Evolutionary conservation across 2,888 invertebrate genomes (phyloP).

Genomic region (Diplolepis rosae): DNA sequence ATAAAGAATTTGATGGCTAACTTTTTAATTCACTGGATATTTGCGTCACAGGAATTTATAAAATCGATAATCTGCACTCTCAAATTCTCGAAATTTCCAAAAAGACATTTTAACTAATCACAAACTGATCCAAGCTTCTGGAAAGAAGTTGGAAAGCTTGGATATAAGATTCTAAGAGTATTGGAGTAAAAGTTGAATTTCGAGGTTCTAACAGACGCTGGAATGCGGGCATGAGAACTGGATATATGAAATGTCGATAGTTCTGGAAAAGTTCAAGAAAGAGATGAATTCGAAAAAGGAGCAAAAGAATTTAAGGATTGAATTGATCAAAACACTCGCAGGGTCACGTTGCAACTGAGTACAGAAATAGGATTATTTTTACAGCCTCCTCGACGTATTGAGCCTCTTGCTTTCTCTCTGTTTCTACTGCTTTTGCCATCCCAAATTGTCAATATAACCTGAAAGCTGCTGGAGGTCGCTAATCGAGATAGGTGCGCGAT

Average conservation of each 20-base stretch:
- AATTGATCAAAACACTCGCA: neutral
- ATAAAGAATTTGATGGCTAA: neutral
- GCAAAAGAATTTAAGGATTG: neutral
- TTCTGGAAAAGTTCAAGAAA: neutral
- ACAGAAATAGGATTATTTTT: slow-evolving; percentile 33
- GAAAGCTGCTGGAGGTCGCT: neutral
- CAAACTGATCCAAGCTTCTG: neutral
- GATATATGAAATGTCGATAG: neutral
- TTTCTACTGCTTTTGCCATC: neutral
- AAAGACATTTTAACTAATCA: neutral
- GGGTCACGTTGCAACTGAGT: neutral
- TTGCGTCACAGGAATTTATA: neutral
- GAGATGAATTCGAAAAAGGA: neutral
- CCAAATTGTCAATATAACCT: slow-evolving; percentile 26
- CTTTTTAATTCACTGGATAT: neutral
- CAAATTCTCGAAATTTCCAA: neutral
- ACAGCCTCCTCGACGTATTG: slow-evolving; percentile 4
- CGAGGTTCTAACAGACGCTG: neutral
- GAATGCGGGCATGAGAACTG: neutral
- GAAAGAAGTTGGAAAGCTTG: neutral
- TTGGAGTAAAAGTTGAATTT: neutral
- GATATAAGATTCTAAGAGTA: neutral
- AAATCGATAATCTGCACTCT: neutral
- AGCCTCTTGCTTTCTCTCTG: neutral
- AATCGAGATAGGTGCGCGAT: neutral